Base-by-base conservation (phyloP, 2,113 vertebrate genomes). In the Pyxicephalus adspersus region DNA sequence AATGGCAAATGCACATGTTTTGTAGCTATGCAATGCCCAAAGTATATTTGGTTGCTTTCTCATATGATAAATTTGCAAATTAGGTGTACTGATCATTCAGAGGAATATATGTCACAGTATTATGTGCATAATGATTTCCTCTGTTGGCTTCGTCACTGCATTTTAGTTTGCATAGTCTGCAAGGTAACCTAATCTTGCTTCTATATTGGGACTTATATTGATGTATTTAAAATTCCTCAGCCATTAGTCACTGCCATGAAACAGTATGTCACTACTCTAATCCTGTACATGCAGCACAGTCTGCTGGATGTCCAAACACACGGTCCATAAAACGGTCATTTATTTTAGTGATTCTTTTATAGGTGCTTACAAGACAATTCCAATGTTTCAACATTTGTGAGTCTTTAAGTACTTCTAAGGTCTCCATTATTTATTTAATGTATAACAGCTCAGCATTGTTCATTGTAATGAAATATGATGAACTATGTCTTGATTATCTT, bases 201-300 rank as follows among this genome's bases (percentile, higher is more conserved):
- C 70, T 73, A 73, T 73, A 73, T 57, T 73, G 52, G 31, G 70
- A 58, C 50, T 73, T 73, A 58, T 58, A 73, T 58, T 73, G 70
- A 58, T 73, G 70, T 58, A 73, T 58, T 73, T 73, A 73, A 73
- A 31, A 73, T 73, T 73, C 70, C 70, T 54, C 26, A 17, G 19
- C 26, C 18, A 19, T 73, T 73, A 58, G 70, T 73, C 70, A 73
- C 8, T n/a, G 52, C 22, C 70, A 57, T 34, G 54, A 73, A 58
- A 73, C 52, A 23, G 45, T 9, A 7, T 4, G 51, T 16, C 18
- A 28, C 13, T 73, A 26, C 28, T 57, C 26, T 73, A 16, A 73
- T 57, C 70, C 28, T 31, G 29, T 58, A 20, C 6, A 72, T 31
- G 0, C 7, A 54, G 22, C 4, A 25, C n/a, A 11, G 38, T 45